Base-by-base conservation (phyloP, 2,113 vertebrate genomes). In the Periophthalmodon schlosseri region DNA sequence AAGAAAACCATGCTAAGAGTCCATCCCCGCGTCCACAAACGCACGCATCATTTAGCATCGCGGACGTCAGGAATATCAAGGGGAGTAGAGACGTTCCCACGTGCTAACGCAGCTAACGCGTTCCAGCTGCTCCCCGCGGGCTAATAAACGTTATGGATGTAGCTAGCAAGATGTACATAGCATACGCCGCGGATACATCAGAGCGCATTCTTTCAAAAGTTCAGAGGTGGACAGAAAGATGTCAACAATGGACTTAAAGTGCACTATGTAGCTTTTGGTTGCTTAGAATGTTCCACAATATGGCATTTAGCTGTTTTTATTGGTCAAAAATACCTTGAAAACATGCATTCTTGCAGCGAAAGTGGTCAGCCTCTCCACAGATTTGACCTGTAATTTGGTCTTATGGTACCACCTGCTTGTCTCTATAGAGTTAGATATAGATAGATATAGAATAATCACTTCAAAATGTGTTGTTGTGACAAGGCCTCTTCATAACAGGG, bases 181-280 rank as follows among this genome's bases (percentile, higher is more conserved):
- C 73, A 72, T 65, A 54, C 77, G 50, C 57, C 47, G 69, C 82
- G 70, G 70, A 76, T 69, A 70, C 69, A 80, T 78, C 73, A 74
- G 60, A 10, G 50, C 56, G 46, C 84, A 87, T 85, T 85, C 80
- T 63, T 79, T 63, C 58, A 18, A 7, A 15, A 80, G 81, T 69
- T 67, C 72, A 54, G 44, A 67, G 69, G 87, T 78, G 89, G 84
- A 65, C 81, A 80, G 86, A 56, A 18, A 92, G 82, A 83, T 39
- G 69, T 74, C 76, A 60, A 28, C 24, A 6, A 56, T 21, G 20
- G 21, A 56, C 8, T 77, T 87, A 85, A 49, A 15, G 47, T 44
- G 39, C 6, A 2, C 39, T 11, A 10, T 44, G 39, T 8, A 11
- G 2, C 39, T 44, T 44, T 44, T 44, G 39, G 39, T 11, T 9